These are phyloP conservation scores for Nasua narica DNA, from an alignment of 2,797 vertebrate genomes.

Conservation along the genomic window DNA sequence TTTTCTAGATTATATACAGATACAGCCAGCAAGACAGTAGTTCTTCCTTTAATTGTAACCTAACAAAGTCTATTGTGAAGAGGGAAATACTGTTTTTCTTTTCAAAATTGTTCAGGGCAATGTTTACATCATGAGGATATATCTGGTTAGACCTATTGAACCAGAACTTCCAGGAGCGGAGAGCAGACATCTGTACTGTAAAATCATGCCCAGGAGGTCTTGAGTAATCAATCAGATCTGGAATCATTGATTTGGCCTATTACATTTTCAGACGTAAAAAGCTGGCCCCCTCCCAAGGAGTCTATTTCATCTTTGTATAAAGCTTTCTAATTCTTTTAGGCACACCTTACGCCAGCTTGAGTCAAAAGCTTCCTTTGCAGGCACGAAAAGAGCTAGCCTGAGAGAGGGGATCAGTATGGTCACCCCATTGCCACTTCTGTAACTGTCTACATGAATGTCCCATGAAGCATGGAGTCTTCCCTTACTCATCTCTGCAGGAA, in stretches of 20 bases:
- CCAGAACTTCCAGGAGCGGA: neutral
- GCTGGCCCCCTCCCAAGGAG: neutral
- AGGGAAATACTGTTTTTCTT: neutral
- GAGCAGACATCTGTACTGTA: neutral
- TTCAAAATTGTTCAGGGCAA: neutral
- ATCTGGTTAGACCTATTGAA: neutral
- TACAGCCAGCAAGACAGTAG: neutral
- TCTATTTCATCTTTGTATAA: neutral
- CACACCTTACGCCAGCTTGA: neutral
- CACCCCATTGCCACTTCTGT: neutral
- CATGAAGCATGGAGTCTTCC: accelerated
- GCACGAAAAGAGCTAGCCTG: neutral
- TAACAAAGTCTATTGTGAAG: neutral
- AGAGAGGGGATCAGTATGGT: neutral
- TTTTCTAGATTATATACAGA: neutral
- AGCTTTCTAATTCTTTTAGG: neutral
- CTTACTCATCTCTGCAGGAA: neutral
- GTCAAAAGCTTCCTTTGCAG: neutral
- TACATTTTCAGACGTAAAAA: conserved; percentile 42
- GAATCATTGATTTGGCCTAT: conserved; percentile 16
- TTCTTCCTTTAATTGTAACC: conserved; percentile 6
- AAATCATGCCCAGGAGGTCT: neutral
- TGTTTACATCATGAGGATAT: neutral
- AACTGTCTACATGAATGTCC: neutral
- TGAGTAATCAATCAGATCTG: neutral